A percentile compares a stretch with the other conserved stretches of the same genome.
Evolutionary conservation across 2,113 vertebrate genomes (phyloP).

Genomic region (Eptesicus fuscus): DNA sequence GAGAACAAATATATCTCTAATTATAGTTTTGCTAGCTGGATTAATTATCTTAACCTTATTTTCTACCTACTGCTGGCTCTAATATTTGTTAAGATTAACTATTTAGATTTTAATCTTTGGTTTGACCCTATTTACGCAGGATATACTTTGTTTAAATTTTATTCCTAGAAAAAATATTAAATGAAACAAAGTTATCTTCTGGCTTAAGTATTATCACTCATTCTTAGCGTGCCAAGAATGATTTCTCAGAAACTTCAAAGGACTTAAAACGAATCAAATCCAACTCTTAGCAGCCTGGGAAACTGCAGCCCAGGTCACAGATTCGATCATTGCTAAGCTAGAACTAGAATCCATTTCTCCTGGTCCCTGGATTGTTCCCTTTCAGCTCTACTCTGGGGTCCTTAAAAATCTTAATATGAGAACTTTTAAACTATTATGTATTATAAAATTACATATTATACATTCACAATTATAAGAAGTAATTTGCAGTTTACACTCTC

Average conservation of each 20-base stretch:
- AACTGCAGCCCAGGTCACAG: not conserved
- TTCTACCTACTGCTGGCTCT: not conserved
- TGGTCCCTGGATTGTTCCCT: not conserved
- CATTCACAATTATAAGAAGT: not conserved
- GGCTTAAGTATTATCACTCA: constrained; percentile 10
- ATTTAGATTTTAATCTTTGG: constrained; percentile 14
- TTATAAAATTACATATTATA: not conserved
- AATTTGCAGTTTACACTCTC: constrained; percentile 10
- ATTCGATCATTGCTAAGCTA: not conserved
- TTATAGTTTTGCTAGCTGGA: not conserved
- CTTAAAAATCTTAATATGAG: not conserved
- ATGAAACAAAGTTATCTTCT: not conserved
- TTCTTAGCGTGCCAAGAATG: not conserved
- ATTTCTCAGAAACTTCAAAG: not conserved
- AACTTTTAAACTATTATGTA: not conserved
- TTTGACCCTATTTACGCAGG: not conserved
- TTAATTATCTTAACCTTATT: not conserved
- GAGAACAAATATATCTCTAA: not conserved
- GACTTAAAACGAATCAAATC: not conserved
- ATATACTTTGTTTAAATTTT: not conserved
- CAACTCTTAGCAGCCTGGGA: not conserved
- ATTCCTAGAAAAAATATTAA: constrained; percentile 34
- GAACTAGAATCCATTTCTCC: not conserved
- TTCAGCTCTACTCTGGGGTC: not conserved
- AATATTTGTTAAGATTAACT: not conserved